Base-by-base conservation (phyloP, 2,888 invertebrate genomes). In the Galerucella pusilla region DNA sequence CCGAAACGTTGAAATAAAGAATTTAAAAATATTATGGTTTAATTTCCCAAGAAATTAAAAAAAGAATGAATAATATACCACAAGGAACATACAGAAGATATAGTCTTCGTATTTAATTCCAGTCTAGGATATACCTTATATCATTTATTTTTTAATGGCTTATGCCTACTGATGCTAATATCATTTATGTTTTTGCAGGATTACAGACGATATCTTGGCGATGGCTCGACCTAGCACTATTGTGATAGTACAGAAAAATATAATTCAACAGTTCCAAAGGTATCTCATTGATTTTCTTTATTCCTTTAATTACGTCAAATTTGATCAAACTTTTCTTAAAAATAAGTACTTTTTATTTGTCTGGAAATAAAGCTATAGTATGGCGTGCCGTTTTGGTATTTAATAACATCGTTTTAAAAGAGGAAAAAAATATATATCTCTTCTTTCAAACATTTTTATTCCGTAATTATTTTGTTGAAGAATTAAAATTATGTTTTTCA, bases 201-300 rank as follows among this genome's bases (percentile, higher is more conserved):
- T 97, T 80, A 96, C 96, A 7, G 94, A 95, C 80, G 93, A 96
- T 84, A 94, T 97, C 80, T 88, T 97, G 83, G 96, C 96, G 85
- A 96, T 96, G 96, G 93, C 96, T 74, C 92, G 97, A 25, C 96
- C 96, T 74, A 95, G 93, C 86, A 93, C 93, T 57, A 90, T 91
- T 42, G 88, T 91, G 79, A 94, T 96, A 71, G 90, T 93, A 5
- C 92, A 94, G 82, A 92, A 93, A 84, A 92, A 94, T 81, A 90
- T 96, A 80, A 91, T 96, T 80, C 91, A 93, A 82, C 94, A 95
- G 87, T 96, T 96, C 86, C 91, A 93, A 85, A 92, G 92, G 91
- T 91, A 78, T 77, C 69, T 68, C 59, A 68, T 76, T 59, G 71
- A 78, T 76, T 79, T 68, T 42, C 11, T 61, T 61, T 49, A 52